Conservation (phyloP, 2,888 invertebrate genomes). For the Masnerella sp. region DNA sequence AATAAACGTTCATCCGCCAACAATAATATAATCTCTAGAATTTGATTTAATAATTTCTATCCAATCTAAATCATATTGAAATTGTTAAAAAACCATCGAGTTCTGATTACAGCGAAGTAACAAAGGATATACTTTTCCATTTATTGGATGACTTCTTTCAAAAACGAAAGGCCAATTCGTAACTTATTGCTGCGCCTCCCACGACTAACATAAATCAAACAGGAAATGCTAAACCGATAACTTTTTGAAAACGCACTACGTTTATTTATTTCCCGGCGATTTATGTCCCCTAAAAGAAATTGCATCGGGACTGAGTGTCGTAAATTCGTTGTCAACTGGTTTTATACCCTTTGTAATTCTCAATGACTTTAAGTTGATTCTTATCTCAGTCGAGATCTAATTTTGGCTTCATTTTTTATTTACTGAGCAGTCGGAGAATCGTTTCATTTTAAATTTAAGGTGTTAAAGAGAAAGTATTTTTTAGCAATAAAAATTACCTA, state of each 20-base stretch:
- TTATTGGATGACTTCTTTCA: not conserved
- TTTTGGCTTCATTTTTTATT: not conserved
- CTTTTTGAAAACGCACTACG: constrained; percentile 2
- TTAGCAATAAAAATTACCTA: no score
- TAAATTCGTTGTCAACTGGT: constrained; percentile 15
- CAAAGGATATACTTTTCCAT: no score
- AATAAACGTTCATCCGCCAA: no score
- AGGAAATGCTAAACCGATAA: constrained; percentile 1
- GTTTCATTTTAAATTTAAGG: no score
- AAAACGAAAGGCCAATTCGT: not conserved
- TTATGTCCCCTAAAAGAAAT: constrained; percentile 8
- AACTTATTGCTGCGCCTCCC: not conserved
- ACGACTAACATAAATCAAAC: constrained; percentile 1
- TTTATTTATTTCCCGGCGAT: constrained; percentile 6
- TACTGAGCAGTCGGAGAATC: no score
- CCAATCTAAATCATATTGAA: no score
- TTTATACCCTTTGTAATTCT: constrained; percentile 5
- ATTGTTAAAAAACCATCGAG: no score
- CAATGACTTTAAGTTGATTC: not conserved
- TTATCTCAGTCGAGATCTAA: not conserved
- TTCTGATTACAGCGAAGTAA: no score
- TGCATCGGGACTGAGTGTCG: constrained; percentile 4
- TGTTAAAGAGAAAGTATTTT: no score
- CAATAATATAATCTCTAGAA: no score
- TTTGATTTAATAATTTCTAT: no score